Evolutionary conservation across 2,888 invertebrate genomes (phyloP).

Genomic region (Aphelenchoides bicaudatus): DNA sequence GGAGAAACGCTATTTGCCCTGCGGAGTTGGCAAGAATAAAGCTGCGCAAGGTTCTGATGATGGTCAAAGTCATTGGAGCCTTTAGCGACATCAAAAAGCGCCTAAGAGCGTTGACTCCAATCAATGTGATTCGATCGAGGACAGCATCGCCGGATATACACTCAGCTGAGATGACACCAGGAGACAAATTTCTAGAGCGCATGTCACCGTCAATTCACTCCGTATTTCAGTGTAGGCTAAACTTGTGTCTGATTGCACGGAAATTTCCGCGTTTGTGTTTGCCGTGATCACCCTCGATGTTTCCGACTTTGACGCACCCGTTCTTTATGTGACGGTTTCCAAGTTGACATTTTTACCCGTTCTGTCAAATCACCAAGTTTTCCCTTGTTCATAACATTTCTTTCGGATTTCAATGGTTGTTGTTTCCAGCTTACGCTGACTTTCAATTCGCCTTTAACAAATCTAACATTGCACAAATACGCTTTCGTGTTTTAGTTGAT

Average conservation of each 20-base stretch:
- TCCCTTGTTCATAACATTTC: no score
- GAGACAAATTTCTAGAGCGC: no score
- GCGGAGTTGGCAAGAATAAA: slow-evolving; percentile 45
- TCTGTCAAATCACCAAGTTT: no score
- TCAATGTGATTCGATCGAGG: slow-evolving; percentile 29
- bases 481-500: no score
- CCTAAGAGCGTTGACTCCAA: slow-evolving; percentile 28
- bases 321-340: background rate
- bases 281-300: no score
- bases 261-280: background rate
- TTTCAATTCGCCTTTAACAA: no score
- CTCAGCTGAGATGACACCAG: background rate
- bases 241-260: slow-evolving; percentile 1
- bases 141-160: slow-evolving; percentile 28
- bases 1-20: slow-evolving; percentile 34
- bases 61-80: slow-evolving; percentile 56
- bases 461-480: no score
- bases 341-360: no score
- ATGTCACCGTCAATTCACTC: slow-evolving; percentile 17
- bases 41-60: slow-evolving; percentile 56
- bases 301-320: no score
- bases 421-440: no score
- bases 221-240: slow-evolving; percentile 28
- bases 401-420: no score
- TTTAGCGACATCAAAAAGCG: slow-evolving; percentile 37